Evolutionary conservation across 1,140 invertebrate species (phyloP), one percentile per base, ranked within the genome.

Genomic region (Phenacoccus solenopsis): DNA sequence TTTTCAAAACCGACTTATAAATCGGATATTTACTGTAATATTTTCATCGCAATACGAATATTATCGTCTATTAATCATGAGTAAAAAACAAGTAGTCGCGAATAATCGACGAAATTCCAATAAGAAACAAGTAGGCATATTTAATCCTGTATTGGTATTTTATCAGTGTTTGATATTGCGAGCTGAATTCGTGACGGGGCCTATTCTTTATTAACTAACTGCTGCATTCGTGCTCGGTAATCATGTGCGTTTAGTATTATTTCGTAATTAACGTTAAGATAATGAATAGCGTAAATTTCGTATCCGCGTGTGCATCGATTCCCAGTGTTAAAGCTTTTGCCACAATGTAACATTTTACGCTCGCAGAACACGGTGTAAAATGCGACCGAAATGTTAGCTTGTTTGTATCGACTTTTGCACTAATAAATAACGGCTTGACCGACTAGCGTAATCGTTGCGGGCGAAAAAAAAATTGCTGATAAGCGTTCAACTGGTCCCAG

Each of bases 71-170:
- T 49, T 16, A 49, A 49, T 49, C 38, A 49, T 49, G 38, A 49
- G 38, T 49, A 49, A 49, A 49, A 49, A 49, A 49, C 38, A 4
- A 49, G 4, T 49, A 49, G 38, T 10, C 38, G 20, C 38, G 38
- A 49, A 49, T 49, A 16, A 9, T 16, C 38, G 38, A 49, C 38
- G 38, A 9, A 49, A 49, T 16, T 49, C 38, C 5, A 49, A 49
- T 49, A 49, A 49, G 38, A 49, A 49, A 49, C 38, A 49, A 49
- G 38, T 49, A 49, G 38, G 38, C 38, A 49, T 49, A 49, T 49
- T 49, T 49, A 49, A 49, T 49, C 38, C 38, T 49, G 5, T 16
- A 49, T 49, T 49, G 38, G 5, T 49, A 49, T 49, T 49, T 49
- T 49, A 49, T 49, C 38, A 49, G 38, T n/a, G 38, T 49, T 49